phyloP scores from a whole-genome alignment of 1,140 invertebrate genomes.

The Drosophila repletoides region DNA sequence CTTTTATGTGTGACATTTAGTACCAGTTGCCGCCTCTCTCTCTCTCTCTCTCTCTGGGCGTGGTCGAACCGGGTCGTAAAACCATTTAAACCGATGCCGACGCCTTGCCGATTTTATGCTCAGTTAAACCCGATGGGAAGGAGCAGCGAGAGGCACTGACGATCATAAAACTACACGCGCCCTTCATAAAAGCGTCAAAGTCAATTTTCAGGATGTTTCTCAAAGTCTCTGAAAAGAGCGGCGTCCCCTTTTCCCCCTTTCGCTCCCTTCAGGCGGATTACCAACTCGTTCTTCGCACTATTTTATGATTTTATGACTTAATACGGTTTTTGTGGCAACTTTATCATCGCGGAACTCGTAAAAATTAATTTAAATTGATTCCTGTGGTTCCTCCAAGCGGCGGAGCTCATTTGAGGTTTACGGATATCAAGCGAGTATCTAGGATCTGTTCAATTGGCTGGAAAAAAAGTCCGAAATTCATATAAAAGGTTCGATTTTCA shows the following conservation, averaged over 20 bases:
- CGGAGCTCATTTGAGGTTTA: neutral
- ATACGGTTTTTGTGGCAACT: constrained; percentile 46
- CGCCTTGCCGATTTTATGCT: constrained; percentile 75
- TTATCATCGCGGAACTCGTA: constrained; percentile 55
- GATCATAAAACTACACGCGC: constrained; percentile 77
- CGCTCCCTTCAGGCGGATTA: neutral
- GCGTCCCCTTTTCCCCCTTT: neutral
- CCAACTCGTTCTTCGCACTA: constrained; percentile 8
- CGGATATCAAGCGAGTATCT: too few relatives aligned
- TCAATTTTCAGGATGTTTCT: constrained; percentile 60
- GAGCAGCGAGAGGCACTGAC: neutral
- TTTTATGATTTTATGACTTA: constrained; percentile 57
- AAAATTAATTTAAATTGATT: constrained; percentile 71
- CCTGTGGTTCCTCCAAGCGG: neutral
- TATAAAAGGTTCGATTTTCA: too few relatives aligned
- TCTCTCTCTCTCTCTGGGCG: neutral
- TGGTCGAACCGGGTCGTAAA: constrained; percentile 47
- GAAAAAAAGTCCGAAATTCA: too few relatives aligned
- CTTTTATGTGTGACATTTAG: constrained; percentile 63
- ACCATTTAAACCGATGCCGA: constrained; percentile 64
- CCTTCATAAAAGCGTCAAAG: constrained; percentile 71
- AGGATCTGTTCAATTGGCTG: too few relatives aligned
- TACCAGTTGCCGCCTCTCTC: constrained; percentile 5
- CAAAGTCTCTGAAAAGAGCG: neutral
- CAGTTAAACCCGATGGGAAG: constrained; percentile 57